Conservation (phyloP, 2,888 invertebrate genomes). For the Itoplectis maculator region DNA sequence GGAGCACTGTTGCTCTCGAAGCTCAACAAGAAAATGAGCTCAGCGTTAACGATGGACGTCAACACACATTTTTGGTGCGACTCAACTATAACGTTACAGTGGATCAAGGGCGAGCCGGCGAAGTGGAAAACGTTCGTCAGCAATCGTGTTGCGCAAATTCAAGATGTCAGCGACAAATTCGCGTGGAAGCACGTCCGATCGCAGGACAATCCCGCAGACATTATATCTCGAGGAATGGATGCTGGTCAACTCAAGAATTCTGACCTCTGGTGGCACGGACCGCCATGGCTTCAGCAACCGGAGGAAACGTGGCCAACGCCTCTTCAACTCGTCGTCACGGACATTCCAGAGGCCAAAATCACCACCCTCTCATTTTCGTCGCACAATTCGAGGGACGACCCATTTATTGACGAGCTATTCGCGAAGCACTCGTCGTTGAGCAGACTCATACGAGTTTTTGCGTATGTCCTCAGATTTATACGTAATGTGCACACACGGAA, state of each 20-base stretch:
- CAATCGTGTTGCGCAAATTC: conserved; percentile 59
- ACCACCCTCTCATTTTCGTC: conserved; percentile 13
- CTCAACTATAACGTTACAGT: conserved; percentile 61
- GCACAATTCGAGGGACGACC: not conserved
- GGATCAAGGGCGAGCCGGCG: conserved; percentile 58
- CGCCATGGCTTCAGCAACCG: not conserved
- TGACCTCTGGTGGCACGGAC: conserved; percentile 49
- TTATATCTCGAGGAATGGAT: conserved; percentile 50
- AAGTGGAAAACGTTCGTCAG: conserved; percentile 55
- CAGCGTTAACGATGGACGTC: not conserved
- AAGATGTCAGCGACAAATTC: conserved; percentile 20
- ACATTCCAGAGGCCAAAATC: conserved; percentile 4
- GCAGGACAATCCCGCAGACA: conserved; percentile 53
- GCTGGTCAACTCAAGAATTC: conserved; percentile 49
- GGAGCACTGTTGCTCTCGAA: conserved; percentile 56
- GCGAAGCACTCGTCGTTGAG: not conserved
- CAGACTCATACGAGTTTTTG: not conserved
- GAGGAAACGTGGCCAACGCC: not conserved
- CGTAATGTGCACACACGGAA: not conserved
- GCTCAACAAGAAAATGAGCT: not conserved
- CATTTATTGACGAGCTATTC: no score
- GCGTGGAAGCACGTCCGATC: conserved; percentile 46
- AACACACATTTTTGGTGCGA: conserved; percentile 50
- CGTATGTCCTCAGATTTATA: conserved; percentile 1
- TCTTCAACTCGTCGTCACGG: not conserved